Base-by-base conservation (phyloP, 2,113 vertebrate genomes). In the Bettongia penicillata region DNA sequence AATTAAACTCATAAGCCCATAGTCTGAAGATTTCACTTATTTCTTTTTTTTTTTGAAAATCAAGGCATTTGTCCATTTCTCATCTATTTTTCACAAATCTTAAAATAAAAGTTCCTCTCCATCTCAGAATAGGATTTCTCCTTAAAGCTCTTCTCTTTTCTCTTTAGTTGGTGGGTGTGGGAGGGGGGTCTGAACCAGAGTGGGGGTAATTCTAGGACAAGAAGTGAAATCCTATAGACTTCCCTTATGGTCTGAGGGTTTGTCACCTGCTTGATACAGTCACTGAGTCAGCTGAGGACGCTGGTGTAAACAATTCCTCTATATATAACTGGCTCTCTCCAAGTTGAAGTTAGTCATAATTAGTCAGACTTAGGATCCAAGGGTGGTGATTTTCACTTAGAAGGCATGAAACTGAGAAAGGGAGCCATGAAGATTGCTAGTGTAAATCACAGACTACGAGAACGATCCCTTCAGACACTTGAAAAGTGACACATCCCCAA, bases 311-410 rank as follows among this genome's bases (percentile, higher is more conserved):
- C 43, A 84, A 84, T 84, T 84, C 68, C 43, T 84, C 68, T 84
- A 84, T 84, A 84, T 84, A 84, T 84, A 84, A 84, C 68, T 43
- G 68, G n/a, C 68, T 84, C n/a, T 84, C 68, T 84, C 68, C 19
- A 84, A 84, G 37, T 84, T 84, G n/a, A n/a, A 84, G 68, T 84
- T 84, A 84, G 68, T 84, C 68, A 84, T 84, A 84, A 84, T 84
- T 84, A 84, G 68, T 84, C 68, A 84, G 68, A 84, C 68, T 77
- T 77, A 84, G 22, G 68, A 84, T 84, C 68, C 68, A 84, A 43
- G 68, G 68, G 68, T 43, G 68, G 43, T 84, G 68, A 84, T 84
- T 84, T 84, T 84, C 68, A 84, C 68, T 84, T 84, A 84, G 68
- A 84, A 84, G 68, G 68, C 68, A n/a, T 84, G 68, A 84, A 84